Evolutionary conservation across 2,888 invertebrate genomes (phyloP).

Genomic region (Panzeria rudis): DNA sequence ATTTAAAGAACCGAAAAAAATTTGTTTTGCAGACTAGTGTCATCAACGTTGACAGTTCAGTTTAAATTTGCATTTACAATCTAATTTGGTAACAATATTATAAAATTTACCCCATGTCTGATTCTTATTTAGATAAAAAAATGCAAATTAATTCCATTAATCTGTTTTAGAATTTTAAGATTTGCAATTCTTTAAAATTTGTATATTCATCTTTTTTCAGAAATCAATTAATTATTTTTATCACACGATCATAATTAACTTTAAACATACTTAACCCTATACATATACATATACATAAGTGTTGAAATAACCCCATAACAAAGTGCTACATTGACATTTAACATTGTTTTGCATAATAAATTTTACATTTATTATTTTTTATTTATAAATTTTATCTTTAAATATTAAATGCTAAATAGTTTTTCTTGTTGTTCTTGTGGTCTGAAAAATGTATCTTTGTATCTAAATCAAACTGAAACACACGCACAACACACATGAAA

Average conservation of each 20-base stretch:
- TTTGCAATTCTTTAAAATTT: too few relatives aligned
- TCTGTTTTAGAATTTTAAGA: too few relatives aligned
- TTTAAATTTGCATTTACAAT: too few relatives aligned
- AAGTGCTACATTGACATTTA: neutral
- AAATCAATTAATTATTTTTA: neutral
- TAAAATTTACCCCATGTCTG: too few relatives aligned
- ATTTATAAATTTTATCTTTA: slow-evolving; percentile 19
- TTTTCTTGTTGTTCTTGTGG: neutral
- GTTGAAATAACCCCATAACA: neutral
- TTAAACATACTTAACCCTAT: neutral
- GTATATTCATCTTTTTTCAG: too few relatives aligned
- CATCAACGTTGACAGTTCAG: too few relatives aligned
- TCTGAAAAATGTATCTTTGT: slow-evolving; percentile 11
- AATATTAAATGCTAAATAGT: slow-evolving; percentile 3
- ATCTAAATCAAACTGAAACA: slow-evolving; percentile 5
- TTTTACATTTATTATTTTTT: slow-evolving; percentile 4
- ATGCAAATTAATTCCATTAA: too few relatives aligned
- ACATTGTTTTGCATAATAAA: neutral
- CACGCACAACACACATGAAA: slow-evolving; percentile 3
- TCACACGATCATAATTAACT: neutral
- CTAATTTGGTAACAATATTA: too few relatives aligned
- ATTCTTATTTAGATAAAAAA: too few relatives aligned
- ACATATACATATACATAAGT: neutral
- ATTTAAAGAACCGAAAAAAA: too few relatives aligned
- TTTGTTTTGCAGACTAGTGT: too few relatives aligned